A percentile compares a stretch with the other conserved stretches of the same genome.
Conservation (phyloP, 2,113 vertebrate species). For the Varanus salvator region DNA sequence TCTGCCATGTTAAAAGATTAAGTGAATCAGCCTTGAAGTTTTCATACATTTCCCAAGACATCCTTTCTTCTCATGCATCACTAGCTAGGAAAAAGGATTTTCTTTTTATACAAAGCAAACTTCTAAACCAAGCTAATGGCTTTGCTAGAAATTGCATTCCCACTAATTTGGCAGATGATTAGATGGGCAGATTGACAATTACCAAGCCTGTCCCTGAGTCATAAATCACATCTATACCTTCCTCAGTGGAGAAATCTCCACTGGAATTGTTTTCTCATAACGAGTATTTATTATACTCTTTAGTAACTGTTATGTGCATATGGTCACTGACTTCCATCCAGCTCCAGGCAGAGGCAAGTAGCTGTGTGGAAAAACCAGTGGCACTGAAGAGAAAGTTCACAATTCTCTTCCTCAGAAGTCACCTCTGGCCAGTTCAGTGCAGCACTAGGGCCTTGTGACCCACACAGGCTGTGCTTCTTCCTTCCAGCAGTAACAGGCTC, state of each 20-base stretch:
- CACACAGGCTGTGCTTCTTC: not conserved
- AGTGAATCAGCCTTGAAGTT: conserved; percentile 4
- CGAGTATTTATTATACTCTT: not conserved
- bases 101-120: conserved; percentile 28
- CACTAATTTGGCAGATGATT: conserved; percentile 28
- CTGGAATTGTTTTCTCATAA: conserved; percentile 1
- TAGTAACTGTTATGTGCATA: not conserved
- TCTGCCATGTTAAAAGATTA: not conserved
- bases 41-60: conserved; percentile 39
- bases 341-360: not conserved
- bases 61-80: conserved; percentile 16
- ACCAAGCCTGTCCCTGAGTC: not conserved
- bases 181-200: conserved; percentile 12
- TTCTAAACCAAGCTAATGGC: not conserved
- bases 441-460: not conserved
- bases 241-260: not conserved
- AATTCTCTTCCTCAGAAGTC: not conserved
- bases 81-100: conserved; percentile 20
- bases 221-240: not conserved
- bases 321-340: not conserved
- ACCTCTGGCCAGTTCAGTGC: not conserved
- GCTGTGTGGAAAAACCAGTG: not conserved
- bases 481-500: too few species aligned
- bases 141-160: conserved; percentile 25
- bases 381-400: not conserved